Conservation (phyloP, 2,888 invertebrate genomes). For the Incurvaria masculella region DNA sequence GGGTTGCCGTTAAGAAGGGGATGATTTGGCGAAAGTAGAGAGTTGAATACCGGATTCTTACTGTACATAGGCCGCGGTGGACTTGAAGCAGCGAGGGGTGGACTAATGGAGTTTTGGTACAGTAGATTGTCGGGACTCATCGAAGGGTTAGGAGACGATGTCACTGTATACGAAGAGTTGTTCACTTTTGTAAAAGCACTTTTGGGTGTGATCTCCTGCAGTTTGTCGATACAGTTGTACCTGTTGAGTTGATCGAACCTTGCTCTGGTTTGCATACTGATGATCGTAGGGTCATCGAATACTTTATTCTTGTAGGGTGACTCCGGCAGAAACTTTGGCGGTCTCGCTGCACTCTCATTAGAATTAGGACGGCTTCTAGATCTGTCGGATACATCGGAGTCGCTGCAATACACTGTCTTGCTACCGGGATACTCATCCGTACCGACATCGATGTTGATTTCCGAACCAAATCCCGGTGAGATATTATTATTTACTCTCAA, state of each 20-base stretch:
- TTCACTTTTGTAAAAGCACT: constrained; percentile 86
- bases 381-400: constrained; percentile 48
- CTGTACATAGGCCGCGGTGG: constrained; percentile 48
- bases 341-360: constrained; percentile 52
- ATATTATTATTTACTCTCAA: constrained; percentile 43
- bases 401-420: constrained; percentile 47
- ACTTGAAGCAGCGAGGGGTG: constrained; percentile 58
- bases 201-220: constrained; percentile 55
- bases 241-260: constrained; percentile 42
- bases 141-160: constrained; percentile 64
- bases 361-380: constrained; percentile 52
- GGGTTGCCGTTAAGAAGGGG: constrained; percentile 43
- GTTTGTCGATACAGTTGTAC: constrained; percentile 34
- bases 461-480: constrained; percentile 48
- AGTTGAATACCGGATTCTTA: constrained; percentile 38
- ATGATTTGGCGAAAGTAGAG: constrained; percentile 42
- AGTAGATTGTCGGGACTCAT: constrained; percentile 73
- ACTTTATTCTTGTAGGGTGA: constrained; percentile 52
- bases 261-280: constrained; percentile 50
- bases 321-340: constrained; percentile 49
- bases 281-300: constrained; percentile 57
- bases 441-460: constrained; percentile 50
- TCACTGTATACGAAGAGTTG: constrained; percentile 27
- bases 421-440: constrained; percentile 47
- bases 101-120: constrained; percentile 77